Conservation (phyloP, 2,113 vertebrate species). For the Heloderma charlesbogerti region DNA sequence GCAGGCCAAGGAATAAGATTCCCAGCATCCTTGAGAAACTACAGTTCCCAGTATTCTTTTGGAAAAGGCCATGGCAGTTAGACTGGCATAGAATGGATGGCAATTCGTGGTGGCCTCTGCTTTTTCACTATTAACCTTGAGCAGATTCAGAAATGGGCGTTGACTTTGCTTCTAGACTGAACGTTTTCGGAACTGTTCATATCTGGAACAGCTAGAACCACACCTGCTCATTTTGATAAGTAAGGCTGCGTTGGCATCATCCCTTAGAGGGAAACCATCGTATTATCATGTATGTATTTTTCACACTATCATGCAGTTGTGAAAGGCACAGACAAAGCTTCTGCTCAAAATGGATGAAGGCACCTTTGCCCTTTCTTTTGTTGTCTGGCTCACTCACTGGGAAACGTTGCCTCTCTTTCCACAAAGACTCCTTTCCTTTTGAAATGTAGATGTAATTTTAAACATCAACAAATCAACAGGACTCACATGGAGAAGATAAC, state of each 20-base stretch:
- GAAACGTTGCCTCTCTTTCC: background rate
- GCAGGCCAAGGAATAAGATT: too few relatives aligned
- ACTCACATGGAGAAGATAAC: slow-evolving; percentile 13
- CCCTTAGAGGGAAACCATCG: background rate
- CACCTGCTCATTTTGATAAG: background rate
- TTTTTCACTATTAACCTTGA: too few relatives aligned
- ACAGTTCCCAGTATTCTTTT: too few relatives aligned
- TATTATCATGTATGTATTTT: background rate
- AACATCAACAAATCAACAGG: slow-evolving; percentile 13
- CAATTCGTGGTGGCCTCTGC: too few relatives aligned
- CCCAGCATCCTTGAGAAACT: too few relatives aligned
- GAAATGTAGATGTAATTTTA: slow-evolving; percentile 37
- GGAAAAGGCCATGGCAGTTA: too few relatives aligned
- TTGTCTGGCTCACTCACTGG: background rate
- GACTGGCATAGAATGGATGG: too few relatives aligned
- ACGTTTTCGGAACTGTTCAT: too few relatives aligned
- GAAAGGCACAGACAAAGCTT: background rate
- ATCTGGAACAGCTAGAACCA: background rate
- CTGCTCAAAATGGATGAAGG: background rate
- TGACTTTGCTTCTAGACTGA: background rate
- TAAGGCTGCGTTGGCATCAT: too few relatives aligned
- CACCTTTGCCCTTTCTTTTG: background rate
- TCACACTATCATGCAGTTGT: background rate
- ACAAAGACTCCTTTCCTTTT: background rate
- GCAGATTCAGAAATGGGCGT: background rate